Conservation (phyloP, 2,888 invertebrate species). For the Cactoblastis cactorum region DNA sequence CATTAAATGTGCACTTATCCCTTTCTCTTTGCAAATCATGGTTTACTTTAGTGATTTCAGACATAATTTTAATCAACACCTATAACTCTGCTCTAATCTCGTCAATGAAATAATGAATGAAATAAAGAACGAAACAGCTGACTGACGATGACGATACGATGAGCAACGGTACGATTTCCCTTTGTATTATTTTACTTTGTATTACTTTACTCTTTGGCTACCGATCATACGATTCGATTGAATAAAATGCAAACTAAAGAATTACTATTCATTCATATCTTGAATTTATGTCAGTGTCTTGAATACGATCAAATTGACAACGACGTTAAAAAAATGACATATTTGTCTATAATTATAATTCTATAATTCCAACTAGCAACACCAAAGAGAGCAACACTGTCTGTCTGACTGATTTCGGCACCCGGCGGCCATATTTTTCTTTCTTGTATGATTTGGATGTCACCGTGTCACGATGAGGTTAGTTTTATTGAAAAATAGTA, state of each 20-base stretch:
- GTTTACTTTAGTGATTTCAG: constrained; percentile 70
- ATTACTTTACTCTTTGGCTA: too few species aligned
- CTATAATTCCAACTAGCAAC: too few species aligned
- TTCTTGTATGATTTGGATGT: constrained; percentile 78
- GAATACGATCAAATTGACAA: too few species aligned
- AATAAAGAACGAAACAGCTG: not conserved
- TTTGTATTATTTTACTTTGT: too few species aligned
- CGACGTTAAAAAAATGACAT: too few species aligned
- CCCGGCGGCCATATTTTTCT: constrained; percentile 74
- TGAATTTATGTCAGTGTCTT: too few species aligned
- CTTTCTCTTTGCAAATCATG: constrained; percentile 86
- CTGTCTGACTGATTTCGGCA: constrained; percentile 20
- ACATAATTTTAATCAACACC: not conserved
- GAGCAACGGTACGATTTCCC: too few species aligned
- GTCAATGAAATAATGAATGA: not conserved
- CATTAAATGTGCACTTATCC: constrained; percentile 85
- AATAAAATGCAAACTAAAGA: too few species aligned
- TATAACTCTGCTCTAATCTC: not conserved
- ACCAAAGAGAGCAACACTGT: not conserved
- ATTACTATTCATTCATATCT: too few species aligned
- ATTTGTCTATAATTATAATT: too few species aligned
- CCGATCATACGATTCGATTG: too few species aligned
- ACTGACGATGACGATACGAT: too few species aligned
- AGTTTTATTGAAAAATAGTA: constrained; percentile 50
- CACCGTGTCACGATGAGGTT: constrained; percentile 78